A percentile compares a stretch with the other conserved stretches of the same genome.
phyloP scores from a whole-genome alignment of 2,113 vertebrate species.

The Bos taurus region DNA sequence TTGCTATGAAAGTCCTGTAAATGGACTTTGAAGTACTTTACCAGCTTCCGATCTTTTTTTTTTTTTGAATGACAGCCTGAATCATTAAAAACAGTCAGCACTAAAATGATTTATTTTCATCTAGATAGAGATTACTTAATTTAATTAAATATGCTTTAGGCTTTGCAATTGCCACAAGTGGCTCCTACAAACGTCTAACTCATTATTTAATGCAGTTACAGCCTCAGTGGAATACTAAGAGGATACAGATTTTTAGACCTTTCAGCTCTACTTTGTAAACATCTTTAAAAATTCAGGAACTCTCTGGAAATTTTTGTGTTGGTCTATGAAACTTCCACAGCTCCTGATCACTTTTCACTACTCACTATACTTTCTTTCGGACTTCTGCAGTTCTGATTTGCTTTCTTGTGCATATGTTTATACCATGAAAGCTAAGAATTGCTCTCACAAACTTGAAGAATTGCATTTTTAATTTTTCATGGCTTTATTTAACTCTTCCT shows the following conservation, averaged over 20 bases:
- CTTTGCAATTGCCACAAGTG: conserved; percentile 66
- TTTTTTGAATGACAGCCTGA: conserved; percentile 64
- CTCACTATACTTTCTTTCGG: neutral
- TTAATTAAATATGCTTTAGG: conserved; percentile 80
- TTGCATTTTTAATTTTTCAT: neutral
- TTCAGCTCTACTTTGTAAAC: neutral
- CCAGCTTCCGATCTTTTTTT: conserved; percentile 54
- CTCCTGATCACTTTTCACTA: neutral
- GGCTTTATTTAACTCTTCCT: neutral
- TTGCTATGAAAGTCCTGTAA: conserved; percentile 36
- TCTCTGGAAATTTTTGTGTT: neutral
- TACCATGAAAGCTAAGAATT: fast-evolving
- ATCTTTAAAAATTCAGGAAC: conserved; percentile 38
- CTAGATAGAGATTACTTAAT: conserved; percentile 73
- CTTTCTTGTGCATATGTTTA: neutral
- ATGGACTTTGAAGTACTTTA: conserved; percentile 57
- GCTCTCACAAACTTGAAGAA: neutral
- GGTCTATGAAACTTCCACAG: neutral
- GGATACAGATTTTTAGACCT: neutral
- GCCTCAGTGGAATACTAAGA: neutral
- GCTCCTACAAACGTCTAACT: conserved; percentile 60
- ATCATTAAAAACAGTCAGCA: conserved; percentile 62
- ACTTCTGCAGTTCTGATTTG: neutral
- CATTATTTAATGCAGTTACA: conserved; percentile 61
- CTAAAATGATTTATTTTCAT: conserved; percentile 75